Base-by-base conservation (phyloP, 2,888 invertebrate species). In the Caenorhabditis wallacei region DNA sequence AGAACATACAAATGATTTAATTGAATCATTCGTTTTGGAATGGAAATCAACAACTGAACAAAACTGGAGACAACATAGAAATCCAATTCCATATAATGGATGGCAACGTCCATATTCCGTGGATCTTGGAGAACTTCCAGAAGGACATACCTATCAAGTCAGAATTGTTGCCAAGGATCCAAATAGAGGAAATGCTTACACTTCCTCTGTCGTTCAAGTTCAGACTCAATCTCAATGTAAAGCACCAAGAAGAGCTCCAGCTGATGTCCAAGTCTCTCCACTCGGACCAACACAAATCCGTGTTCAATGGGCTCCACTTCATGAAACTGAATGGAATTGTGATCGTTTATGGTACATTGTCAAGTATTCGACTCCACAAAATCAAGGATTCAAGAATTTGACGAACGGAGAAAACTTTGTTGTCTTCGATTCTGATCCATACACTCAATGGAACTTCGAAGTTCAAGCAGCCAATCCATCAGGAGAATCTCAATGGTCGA, bases 301-400 rank as follows among this genome's bases (percentile, higher is more conserved):
- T 18, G 84, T 92, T 53, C 88, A 85, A n/a, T 92, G 92, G 92
- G 87, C 88, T 71, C 90, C 91, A n/a, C 80, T 92, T 20, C 83
- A 87, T 46, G 90, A 91, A 63, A 74, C 86, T 26, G 91, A 92
- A 80, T 92, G 92, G 92, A 91, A 90, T 72, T 92, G 92, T 69
- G 91, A 92, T 70, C 86, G 86, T 37, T 78, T 91, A 43, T 92
- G 91, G 91, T 92, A 92, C 82, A 85, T 92, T 56, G 90, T 92
- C 71, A 92, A 92, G 82, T 89, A 92, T 85, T 88, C 80, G 59
- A 91, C 85, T 13, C 85, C 86, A 18, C 76, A 84, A 48, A 83
- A 84, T 51, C 86, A 83, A 69, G 87, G 87, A 53, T 84, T 80
- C 85, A 83, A 82, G 57, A 92, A 92, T 66, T 63, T 91, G 74